Evolutionary conservation across 2,888 invertebrate genomes (phyloP).

Genomic region (Nomada goodeniana): DNA sequence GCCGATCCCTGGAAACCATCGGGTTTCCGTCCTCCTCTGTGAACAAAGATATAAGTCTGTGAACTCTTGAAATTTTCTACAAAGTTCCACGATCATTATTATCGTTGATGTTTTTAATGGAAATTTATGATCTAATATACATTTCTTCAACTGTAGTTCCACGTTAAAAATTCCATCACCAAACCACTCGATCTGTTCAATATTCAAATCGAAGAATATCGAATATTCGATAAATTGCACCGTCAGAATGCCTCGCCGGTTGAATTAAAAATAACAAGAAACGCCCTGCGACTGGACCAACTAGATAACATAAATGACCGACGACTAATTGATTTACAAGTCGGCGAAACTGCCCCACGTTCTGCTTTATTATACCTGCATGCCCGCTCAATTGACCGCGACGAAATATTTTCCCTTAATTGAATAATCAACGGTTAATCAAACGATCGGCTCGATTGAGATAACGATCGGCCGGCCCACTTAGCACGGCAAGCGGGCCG

Average conservation of each 20-base stretch:
- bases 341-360: constrained; percentile 16
- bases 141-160: too few species aligned
- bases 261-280: too few species aligned
- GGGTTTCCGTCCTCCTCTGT: background rate
- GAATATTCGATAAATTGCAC: too few species aligned
- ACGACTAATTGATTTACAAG: constrained; percentile 49
- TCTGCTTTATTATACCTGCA: constrained; percentile 58
- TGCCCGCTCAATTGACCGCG: constrained; percentile 65
- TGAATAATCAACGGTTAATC: constrained; percentile 72
- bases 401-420: constrained; percentile 69
- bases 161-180: too few species aligned
- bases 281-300: too few species aligned
- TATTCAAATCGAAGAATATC: too few species aligned
- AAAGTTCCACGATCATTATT: too few species aligned
- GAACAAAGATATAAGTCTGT: constrained; percentile 11
- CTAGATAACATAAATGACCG: background rate
- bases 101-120: too few species aligned
- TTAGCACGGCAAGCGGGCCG: constrained; percentile 60
- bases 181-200: too few species aligned
- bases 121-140: too few species aligned
- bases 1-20: constrained; percentile 23
- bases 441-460: constrained; percentile 65
- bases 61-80: background rate
- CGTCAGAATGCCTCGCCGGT: too few species aligned
- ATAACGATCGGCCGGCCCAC: constrained; percentile 65